Evolutionary conservation across 2,113 vertebrate species (phyloP), one percentile per base, ranked within the genome.

Genomic region (Apeltes quadracus): DNA sequence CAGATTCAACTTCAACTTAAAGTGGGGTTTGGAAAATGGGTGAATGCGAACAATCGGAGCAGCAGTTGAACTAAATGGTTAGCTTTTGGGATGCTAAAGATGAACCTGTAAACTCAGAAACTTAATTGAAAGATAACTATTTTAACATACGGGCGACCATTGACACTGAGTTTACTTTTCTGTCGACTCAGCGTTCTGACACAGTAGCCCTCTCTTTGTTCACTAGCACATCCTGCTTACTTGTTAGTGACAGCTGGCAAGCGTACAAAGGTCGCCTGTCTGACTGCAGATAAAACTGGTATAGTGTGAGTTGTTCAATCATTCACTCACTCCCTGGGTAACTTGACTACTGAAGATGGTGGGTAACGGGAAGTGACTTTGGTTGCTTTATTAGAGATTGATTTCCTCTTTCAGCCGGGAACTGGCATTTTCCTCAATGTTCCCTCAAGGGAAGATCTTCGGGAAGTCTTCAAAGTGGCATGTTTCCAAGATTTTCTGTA

Each of bases 261-360:
- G 62, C 56, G 59, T 39, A 85, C 71, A 78, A 57, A 69, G 83
- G 77, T 83, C 70, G 69, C 13, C 68, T 76, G 76, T 83, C 38
- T 75, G 20, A 29, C 62, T 63, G 16, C 41, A 75, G 34, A 75
- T 16, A 22, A 2, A 56, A 58, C 25, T 43, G 38, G n/a, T 44
- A 7, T 9, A 23, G 32, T 39, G 53, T 38, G 18, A 65, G 14
- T 23, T 54, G 51, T 38, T 56, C 4, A 34, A 34, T 34, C 32
- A 34, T 56, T 59, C 65, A 25, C 41, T 71, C 61, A 39, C 38
- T 53, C 20, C 59, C 15, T 34, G 12, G 14, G 75, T 84, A 51
- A 32, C 58, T 56, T 16, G 16, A 65, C 27, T 6, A 18, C 57
- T 63, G 46, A 65, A 22, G 15, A 3, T 61, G 46, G 34, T 22